Base-by-base conservation (phyloP, 2,888 invertebrate genomes). In the Phrixothrix hirtus region DNA sequence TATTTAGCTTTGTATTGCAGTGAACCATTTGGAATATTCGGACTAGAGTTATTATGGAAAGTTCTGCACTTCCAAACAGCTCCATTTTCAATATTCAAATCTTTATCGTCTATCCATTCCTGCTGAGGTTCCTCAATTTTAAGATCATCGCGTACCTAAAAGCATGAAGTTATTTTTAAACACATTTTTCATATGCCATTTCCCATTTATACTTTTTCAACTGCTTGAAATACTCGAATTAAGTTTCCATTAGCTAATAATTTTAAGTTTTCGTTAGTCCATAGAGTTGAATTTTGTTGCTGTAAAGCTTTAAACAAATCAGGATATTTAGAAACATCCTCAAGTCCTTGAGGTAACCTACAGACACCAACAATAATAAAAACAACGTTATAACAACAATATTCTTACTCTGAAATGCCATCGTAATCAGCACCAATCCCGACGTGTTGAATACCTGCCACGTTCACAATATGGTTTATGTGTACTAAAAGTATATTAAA, bases 321-420 rank as follows among this genome's bases (percentile, higher is more conserved):
- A 1, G 87, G 86, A 72, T 86, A 87, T 63, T 79, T 82, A 1
- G 86, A 86, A 30, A 86, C 86, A 67, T 87, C 85, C 68, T 87
- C 86, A 47, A 87, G 67, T 0, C 86, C 87, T 39, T 81, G 78
- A 0, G 86, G 82, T 3, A 84, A 81, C 66, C 86, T 86, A 68
- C 12, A 65, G 64, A 14, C 29, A 7, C 9, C 10, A 26, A 44
- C 21, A 25, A 10, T 42, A 16, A 9, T 3, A 1, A 11, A 2
- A 13, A 6, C 9, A 10, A 4, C 1, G 9, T 43, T 15, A 9
- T n/a, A n/a, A n/a, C n/a, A n/a, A n/a, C 5, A 11, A n/a, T n/a
- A n/a, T n/a, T n/a, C n/a, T 16, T 41, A 48, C 48, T 39, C 29
- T 11, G 6, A n/a, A 6, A 52, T 42, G 11, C 52, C 52, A 21